These are phyloP conservation scores for Drosophila malerkotliana DNA, from an alignment of 1,140 invertebrate species.

Conservation along the genomic window DNA sequence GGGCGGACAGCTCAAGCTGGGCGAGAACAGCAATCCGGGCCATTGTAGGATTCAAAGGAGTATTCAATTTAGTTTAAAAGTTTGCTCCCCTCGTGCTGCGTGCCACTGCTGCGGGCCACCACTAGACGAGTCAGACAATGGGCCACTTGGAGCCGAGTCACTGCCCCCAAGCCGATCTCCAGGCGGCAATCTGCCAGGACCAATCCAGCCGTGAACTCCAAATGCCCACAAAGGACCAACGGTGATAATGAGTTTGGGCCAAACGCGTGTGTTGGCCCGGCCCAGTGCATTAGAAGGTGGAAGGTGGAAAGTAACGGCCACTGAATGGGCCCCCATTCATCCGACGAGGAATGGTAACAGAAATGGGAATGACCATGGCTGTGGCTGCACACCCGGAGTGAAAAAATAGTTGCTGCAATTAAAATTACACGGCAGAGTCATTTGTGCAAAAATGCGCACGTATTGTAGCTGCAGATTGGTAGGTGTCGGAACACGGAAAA, in stretches of 20 bases:
- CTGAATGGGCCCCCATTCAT: conserved; percentile 57
- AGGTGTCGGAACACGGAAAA: not conserved
- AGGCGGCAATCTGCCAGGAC: conserved; percentile 46
- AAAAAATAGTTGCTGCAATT: conserved; percentile 55
- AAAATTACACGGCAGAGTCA: conserved; percentile 69
- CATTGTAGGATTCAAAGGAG: conserved; percentile 40
- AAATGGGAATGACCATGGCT: conserved; percentile 2
- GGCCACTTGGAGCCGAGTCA: conserved; percentile 26
- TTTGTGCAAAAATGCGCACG: conserved; percentile 43
- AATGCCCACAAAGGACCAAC: conserved; percentile 64
- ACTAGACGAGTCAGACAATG: conserved; percentile 46
- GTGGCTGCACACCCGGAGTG: conserved; percentile 27
- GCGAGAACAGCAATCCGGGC: not conserved
- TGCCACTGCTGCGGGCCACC: conserved; percentile 31
- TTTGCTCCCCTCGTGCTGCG: conserved; percentile 10
- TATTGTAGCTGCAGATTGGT: conserved; percentile 3
- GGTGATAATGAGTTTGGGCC: conserved; percentile 70
- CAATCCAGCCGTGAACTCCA: conserved; percentile 52
- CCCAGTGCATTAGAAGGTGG: conserved; percentile 29
- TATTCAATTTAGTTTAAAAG: conserved; percentile 52
- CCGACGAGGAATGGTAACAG: conserved; percentile 24
- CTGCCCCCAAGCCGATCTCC: conserved; percentile 38
- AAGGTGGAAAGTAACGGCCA: conserved; percentile 26
- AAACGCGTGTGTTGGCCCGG: conserved; percentile 26
- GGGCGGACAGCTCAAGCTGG: conserved; percentile 1